Evolutionary conservation across 2,888 invertebrate species (phyloP).

Genomic region (Tholera decimalis): DNA sequence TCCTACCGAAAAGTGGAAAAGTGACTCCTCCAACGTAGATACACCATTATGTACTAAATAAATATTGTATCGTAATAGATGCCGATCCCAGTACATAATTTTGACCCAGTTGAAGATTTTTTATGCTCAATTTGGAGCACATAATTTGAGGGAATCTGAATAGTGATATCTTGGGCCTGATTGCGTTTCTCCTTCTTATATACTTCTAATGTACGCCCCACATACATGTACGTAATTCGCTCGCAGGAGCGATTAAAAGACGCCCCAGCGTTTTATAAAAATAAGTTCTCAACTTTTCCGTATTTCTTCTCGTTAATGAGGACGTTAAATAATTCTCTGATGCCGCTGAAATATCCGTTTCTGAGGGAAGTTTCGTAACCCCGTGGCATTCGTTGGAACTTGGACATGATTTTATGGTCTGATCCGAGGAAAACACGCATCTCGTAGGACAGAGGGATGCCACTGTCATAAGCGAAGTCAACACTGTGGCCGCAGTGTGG

Average conservation of each 20-base stretch:
- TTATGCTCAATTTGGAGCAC: constrained; percentile 71
- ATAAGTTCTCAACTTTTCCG: constrained; percentile 55
- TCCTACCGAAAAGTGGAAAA: constrained; percentile 90
- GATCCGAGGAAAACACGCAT: constrained; percentile 83
- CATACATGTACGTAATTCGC: constrained; percentile 51
- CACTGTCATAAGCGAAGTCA: constrained; percentile 77
- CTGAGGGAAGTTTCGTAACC: constrained; percentile 78
- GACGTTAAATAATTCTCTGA: constrained; percentile 79
- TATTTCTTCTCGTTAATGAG: constrained; percentile 74
- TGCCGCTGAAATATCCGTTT: constrained; percentile 81
- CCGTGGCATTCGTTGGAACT: constrained; percentile 80
- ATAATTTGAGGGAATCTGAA: constrained; percentile 56
- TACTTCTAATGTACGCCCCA: constrained; percentile 64
- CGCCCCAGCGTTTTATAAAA: constrained; percentile 40
- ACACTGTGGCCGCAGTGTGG: constrained; percentile 84
- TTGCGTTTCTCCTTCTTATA: constrained; percentile 56
- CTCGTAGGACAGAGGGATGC: constrained; percentile 77
- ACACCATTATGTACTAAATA: constrained; percentile 90
- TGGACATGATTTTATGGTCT: constrained; percentile 74
- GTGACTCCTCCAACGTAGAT: constrained; percentile 90
- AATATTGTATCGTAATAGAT: constrained; percentile 88
- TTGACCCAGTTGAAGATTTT: constrained; percentile 80
- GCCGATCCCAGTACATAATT: constrained; percentile 80
- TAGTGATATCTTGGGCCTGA: constrained; percentile 49
- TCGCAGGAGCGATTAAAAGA: constrained; percentile 58